Evolutionary conservation across 1,140 invertebrate genomes (phyloP), one percentile per base, ranked within the genome.

Genomic region (Drosophila sproati): DNA sequence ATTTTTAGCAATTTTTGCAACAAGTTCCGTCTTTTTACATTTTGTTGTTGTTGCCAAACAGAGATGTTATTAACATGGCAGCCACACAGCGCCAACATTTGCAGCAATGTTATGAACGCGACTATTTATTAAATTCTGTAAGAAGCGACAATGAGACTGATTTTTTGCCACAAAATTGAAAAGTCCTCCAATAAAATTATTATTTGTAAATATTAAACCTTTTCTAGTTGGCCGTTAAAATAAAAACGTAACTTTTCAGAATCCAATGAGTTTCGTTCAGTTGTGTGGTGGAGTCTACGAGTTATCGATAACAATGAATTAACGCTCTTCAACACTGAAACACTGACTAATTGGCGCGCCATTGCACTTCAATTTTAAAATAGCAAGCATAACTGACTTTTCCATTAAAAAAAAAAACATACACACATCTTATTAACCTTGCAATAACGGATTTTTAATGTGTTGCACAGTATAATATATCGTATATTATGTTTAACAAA

Each of bases 11-110:
- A 82, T 80, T 78, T 83, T 67, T 83, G 77, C 82, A 80, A 70
- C 64, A 85, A 86, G 82, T 86, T 85, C 81, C 81, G 82, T 87
- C 82, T 86, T 87, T 75, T 87, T 86, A 86, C 82, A 86, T 86
- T 86, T 86, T 81, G 72, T 74, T 81, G 74, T 74, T 83, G 66
- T 70, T 83, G 76, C 69, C 52, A 59, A 56, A 62, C 41, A 57
- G 54, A 57, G 34, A 75, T 69, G 71, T 68, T 73, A 28, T 45
- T 70, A 54, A 59, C 39, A 68, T 73, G 59, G 52, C 63, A 57
- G 62, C 10, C 29, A 7, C 4, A 32, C 20, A 39, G 47, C 57
- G 39, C 54, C 54, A 61, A 32, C 50, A 70, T 48, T 2, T 47
- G 6, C 45, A 28, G 7, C 28, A 31, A 8, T 73, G 54, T 59